Base-by-base conservation (phyloP, 2,888 invertebrate genomes). In the Anthrax anthrax region DNA sequence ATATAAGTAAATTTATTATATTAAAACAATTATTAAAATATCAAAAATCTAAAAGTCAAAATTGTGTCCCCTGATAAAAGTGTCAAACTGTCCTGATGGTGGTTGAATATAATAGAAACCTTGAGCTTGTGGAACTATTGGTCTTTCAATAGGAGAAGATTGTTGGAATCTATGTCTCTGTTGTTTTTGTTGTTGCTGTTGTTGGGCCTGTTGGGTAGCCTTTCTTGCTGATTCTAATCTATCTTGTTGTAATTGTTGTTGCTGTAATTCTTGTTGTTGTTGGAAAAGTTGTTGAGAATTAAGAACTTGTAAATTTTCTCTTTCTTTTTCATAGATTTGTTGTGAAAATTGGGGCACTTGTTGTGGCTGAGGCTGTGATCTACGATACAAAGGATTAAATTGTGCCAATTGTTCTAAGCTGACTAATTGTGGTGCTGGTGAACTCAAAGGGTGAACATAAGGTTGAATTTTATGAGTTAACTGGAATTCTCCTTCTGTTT, bases 391-490 rank as follows among this genome's bases (percentile, higher is more conserved):
- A 52, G 57, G 50, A 52, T 67, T 63, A 42, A 70, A 70, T 40
- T 72, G 69, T 42, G 73, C 70, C 12, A 78, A 64, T 59, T 78
- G 78, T 47, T 75, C 78, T 14, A 78, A 73, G 17, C 76, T 76
- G 19, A 76, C 57, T 50, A 75, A 72, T 37, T 75, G 73, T 54
- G 72, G 68, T 12, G 55, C 54, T 44, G 60, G 63, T 13, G 49
- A 49, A 14, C 40, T 44, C 39, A 72, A 75, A 51, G 72, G 77
- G 47, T 78, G 76, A 4, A 82, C 82, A 68, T 75, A 84, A 1
- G 83, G 82, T 65, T 84, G 83, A 55, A 84, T 76, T 58, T 81
- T 75, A 60, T 83, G 83, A 65, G 78, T 82, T 53, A 84, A 63
- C 55, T 77, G 77, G 58, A 84, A 72, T 56, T 84, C 82, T 51